A percentile compares a stretch with the other conserved stretches of the same genome.
Conservation (phyloP, 2,888 invertebrate genomes). For the Polydrusus cervinus region DNA sequence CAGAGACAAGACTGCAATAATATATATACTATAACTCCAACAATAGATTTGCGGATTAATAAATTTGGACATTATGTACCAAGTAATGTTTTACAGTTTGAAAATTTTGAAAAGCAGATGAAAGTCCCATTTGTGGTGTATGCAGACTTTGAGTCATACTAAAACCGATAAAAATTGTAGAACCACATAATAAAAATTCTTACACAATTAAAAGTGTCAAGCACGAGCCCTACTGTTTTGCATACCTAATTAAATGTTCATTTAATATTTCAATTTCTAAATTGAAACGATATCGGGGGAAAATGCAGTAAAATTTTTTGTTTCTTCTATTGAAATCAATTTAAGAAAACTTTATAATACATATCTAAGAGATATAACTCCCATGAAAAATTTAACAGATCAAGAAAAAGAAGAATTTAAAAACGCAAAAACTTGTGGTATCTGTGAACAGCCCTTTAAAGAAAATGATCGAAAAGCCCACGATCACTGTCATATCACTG, state of each 20-base stretch:
- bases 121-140: constrained; percentile 38
- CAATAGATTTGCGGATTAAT: constrained; percentile 17
- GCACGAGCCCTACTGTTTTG: constrained; percentile 12
- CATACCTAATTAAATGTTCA: constrained; percentile 40
- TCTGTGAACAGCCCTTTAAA: neutral
- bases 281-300: constrained; percentile 13
- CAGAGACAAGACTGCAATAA: constrained; percentile 32
- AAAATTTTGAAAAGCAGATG: constrained; percentile 46
- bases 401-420: neutral
- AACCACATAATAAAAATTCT: constrained; percentile 36
- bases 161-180: constrained; percentile 42
- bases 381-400: neutral
- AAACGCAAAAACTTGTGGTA: neutral
- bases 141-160: constrained; percentile 42
- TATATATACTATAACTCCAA: constrained; percentile 3
- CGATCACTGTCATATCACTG: neutral
- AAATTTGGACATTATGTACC: constrained; percentile 32
- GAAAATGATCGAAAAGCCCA: neutral
- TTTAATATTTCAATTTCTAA: constrained; percentile 27
- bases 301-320: constrained; percentile 4
- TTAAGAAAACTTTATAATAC: neutral
- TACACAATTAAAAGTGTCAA: constrained; percentile 22
- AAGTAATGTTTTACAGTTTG: constrained; percentile 49
- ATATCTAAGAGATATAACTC: neutral
- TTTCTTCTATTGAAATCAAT: neutral